Percentiles rank a stretch among this genome's conserved stretches.
Evolutionary conservation across 2,797 vertebrate species (phyloP).

Genomic region (Tokudaia muenninki): DNA sequence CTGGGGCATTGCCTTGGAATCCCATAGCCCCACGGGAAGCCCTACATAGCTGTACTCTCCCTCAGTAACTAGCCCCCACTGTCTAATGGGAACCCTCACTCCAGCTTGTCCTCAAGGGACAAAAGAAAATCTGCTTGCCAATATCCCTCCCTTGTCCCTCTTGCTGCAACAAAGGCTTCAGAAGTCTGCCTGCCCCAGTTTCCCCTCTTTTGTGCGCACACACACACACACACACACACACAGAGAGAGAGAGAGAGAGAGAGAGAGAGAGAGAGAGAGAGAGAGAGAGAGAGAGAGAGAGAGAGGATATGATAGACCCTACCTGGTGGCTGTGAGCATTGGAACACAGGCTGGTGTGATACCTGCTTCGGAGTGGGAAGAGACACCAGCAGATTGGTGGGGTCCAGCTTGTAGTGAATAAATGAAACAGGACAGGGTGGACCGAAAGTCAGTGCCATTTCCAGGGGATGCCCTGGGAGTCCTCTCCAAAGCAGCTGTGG

Average conservation of each 20-base stretch:
- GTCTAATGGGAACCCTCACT: background rate
- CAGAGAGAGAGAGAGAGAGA: no score
- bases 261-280: no score
- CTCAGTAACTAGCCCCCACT: background rate
- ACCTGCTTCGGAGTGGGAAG: fast-evolving
- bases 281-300: no score
- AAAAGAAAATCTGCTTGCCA: background rate
- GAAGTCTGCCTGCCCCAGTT: background rate
- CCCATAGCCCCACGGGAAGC: background rate
- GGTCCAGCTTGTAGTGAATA: background rate
- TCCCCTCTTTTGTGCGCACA: background rate
- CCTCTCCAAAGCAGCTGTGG: background rate
- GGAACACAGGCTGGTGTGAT: background rate
- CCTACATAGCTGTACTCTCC: background rate
- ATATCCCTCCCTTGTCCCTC: no score
- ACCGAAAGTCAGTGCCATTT: background rate
- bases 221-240: background rate
- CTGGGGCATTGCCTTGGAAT: background rate
- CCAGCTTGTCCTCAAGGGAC: background rate
- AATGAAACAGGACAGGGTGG: background rate
- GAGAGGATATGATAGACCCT: background rate
- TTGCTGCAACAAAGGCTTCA: background rate
- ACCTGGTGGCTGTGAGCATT: background rate
- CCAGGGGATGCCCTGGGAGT: background rate
- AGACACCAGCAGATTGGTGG: background rate